Conservation (phyloP, 2,888 invertebrate genomes). For the Poecilus cupreus region DNA sequence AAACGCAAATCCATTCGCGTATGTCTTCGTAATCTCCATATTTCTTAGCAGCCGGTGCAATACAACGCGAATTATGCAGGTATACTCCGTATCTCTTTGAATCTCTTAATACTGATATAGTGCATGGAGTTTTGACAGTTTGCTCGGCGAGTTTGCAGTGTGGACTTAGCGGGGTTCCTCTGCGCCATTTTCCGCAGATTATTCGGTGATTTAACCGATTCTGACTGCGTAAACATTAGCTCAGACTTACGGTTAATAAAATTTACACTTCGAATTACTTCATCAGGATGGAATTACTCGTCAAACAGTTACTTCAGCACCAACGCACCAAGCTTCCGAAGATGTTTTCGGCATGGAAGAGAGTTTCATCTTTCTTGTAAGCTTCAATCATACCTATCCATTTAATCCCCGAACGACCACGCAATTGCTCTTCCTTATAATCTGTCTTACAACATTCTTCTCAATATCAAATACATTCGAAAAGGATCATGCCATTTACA, state of each 20-base stretch:
- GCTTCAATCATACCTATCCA: no score
- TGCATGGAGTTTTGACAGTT: conserved; percentile 55
- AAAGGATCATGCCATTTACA: no score
- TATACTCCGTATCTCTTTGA: conserved; percentile 42
- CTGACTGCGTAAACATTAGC: conserved; percentile 36
- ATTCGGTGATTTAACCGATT: conserved; percentile 49
- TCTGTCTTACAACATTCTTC: no score
- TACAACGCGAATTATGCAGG: conserved; percentile 6
- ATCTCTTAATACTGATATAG: conserved; percentile 58
- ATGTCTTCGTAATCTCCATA: conserved; percentile 45
- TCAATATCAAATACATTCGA: no score
- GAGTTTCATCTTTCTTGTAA: no score
- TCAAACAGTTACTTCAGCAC: conserved; percentile 8
- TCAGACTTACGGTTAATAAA: conserved; percentile 26
- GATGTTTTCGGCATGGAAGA: no score
- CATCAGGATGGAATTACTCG: conserved; percentile 11
- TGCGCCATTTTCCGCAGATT: conserved; percentile 19
- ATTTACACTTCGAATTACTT: conserved; percentile 44
- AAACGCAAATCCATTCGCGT: conserved; percentile 12
- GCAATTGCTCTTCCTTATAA: no score
- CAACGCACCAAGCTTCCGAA: no score
- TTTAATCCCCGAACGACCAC: no score
- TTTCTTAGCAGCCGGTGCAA: conserved; percentile 32
- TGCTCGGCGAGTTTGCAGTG: conserved; percentile 28
- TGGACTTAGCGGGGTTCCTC: conserved; percentile 20